Evolutionary conservation across 2,113 vertebrate genomes (phyloP).

Genomic region (Haemorhous mexicanus): DNA sequence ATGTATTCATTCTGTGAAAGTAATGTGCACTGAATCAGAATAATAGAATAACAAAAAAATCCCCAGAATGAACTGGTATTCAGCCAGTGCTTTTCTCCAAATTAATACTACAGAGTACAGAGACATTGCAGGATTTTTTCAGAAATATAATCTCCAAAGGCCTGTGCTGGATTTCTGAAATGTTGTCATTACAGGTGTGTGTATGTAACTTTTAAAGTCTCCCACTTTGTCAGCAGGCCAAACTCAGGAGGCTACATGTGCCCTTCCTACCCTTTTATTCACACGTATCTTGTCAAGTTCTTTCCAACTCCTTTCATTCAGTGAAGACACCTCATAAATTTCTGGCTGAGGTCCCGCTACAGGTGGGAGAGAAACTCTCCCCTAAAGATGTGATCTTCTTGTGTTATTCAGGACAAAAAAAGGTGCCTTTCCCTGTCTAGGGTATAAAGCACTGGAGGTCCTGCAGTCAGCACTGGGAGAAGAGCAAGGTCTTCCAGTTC

Average conservation of each 20-base stretch:
- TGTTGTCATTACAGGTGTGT: background rate
- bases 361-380: background rate
- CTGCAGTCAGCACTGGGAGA: background rate
- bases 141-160: background rate
- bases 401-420: background rate
- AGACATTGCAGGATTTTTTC: background rate
- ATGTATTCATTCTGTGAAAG: background rate
- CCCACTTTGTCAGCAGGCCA: background rate
- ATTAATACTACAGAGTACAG: background rate
- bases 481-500: background rate
- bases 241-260: accelerated
- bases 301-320: background rate
- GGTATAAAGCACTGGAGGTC: accelerated
- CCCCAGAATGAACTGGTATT: background rate
- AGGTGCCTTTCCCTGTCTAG: background rate
- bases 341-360: background rate
- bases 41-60: background rate
- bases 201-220: background rate
- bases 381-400: background rate
- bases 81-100: background rate
- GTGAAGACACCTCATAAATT: background rate
- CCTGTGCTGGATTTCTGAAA: background rate
- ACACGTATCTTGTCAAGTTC: background rate
- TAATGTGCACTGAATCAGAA: background rate
- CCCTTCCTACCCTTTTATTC: background rate